Percentiles rank a stretch among this genome's conserved stretches.
Conservation (phyloP, 2,888 invertebrate genomes). For the Epinotia brunnichana region DNA sequence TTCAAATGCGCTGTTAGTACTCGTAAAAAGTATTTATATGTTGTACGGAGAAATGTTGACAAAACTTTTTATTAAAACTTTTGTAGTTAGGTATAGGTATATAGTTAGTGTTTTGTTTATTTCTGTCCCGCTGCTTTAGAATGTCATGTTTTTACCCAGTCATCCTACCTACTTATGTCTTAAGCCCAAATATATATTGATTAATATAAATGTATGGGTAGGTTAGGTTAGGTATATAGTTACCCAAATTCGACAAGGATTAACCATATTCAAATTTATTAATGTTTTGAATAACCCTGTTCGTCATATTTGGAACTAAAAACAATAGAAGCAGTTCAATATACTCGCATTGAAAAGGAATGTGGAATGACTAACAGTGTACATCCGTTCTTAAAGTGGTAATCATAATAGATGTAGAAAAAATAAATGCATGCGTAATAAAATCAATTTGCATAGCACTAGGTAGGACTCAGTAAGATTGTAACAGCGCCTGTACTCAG, state of each 20-base stretch:
- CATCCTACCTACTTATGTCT: too few species aligned
- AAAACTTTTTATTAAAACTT: slow-evolving; percentile 20
- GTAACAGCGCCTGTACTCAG: slow-evolving; percentile 1
- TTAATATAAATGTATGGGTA: background rate
- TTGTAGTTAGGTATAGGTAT: background rate
- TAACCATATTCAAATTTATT: slow-evolving; percentile 30
- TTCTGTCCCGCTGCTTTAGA: background rate
- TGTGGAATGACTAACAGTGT: slow-evolving; percentile 40
- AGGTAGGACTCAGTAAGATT: slow-evolving; percentile 36
- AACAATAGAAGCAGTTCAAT: slow-evolving; percentile 39
- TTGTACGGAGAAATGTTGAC: slow-evolving; percentile 38
- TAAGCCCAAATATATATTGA: background rate
- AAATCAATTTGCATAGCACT: slow-evolving; percentile 52
- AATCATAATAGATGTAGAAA: slow-evolving; percentile 28
- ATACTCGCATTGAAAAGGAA: slow-evolving; percentile 36
- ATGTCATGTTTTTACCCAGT: too few species aligned
- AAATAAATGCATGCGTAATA: slow-evolving; percentile 35
- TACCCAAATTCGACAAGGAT: slow-evolving; percentile 13
- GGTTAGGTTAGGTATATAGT: too few species aligned
- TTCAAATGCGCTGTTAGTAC: slow-evolving; percentile 58
- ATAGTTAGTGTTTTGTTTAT: background rate
- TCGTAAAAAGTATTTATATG: slow-evolving; percentile 40
- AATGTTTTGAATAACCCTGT: slow-evolving; percentile 19
- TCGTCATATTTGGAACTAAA: slow-evolving; percentile 30
- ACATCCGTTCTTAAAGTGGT: slow-evolving; percentile 30